These are phyloP conservation scores for Protomyctophum bolini DNA, from an alignment of 2,113 vertebrate genomes.

Conservation along the genomic window DNA sequence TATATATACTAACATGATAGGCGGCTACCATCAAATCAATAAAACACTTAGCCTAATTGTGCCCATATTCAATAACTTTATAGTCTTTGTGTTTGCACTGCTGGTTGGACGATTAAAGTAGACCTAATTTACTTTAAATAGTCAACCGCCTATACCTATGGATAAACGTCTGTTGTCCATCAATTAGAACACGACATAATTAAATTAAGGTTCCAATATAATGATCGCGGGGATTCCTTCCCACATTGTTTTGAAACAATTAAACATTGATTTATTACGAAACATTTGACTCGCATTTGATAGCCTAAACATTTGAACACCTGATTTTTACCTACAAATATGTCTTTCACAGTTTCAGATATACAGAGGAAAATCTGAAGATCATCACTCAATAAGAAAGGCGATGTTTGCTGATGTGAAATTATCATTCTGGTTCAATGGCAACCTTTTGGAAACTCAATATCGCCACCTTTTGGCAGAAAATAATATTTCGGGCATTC, in stretches of 20 bases:
- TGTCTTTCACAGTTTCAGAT: not conserved
- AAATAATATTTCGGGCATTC: constrained; percentile 27
- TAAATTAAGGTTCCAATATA: not conserved
- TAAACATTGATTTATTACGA: not conserved
- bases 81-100: not conserved
- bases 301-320: no score
- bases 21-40: not conserved
- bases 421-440: not conserved
- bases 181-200: constrained; percentile 32
- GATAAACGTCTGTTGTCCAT: constrained; percentile 4
- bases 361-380: not conserved
- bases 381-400: not conserved
- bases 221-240: not conserved
- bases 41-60: not conserved
- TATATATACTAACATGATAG: not conserved
- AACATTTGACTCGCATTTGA: not conserved
- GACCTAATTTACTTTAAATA: no score
- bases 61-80: not conserved
- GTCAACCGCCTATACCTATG: not conserved
- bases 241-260: not conserved
- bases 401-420: constrained; percentile 7
- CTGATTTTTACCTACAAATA: no score
- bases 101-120: not conserved
- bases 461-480: constrained; percentile 92
- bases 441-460: constrained; percentile 82